Evolutionary conservation across 2,113 vertebrate species (phyloP).

Genomic region (Melanostigma gelatinosum): DNA sequence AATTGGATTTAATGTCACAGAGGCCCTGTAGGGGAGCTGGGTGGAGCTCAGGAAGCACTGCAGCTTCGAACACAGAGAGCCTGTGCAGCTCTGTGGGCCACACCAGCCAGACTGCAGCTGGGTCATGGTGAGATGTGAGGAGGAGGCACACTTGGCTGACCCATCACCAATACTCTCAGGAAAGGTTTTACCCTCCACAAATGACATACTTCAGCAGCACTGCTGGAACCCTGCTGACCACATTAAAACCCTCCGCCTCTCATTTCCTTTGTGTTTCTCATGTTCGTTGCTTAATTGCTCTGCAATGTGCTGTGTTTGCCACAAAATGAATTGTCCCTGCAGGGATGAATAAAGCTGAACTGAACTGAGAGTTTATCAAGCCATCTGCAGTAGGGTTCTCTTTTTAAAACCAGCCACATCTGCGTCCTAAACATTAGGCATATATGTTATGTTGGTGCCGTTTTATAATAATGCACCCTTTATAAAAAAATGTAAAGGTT

Average conservation of each 20-base stretch:
- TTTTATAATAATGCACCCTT: background rate
- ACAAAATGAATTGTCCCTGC: constrained; percentile 3
- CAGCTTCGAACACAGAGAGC: constrained; percentile 30
- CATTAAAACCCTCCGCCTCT: constrained; percentile 19
- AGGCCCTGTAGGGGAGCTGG: constrained; percentile 40
- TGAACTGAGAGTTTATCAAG: background rate
- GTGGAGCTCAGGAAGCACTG: constrained; percentile 31
- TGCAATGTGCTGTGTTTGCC: constrained; percentile 32
- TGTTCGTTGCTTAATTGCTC: constrained; percentile 35
- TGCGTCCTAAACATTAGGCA: background rate
- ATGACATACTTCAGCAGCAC: constrained; percentile 43
- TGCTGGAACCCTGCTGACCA: constrained; percentile 45
- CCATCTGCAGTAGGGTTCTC: background rate
- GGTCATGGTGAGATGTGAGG: constrained; percentile 40
- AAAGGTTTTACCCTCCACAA: constrained; percentile 48
- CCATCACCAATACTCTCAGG: constrained; percentile 47
- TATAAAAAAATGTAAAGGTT: background rate
- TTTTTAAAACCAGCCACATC: background rate
- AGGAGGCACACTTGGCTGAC: constrained; percentile 53
- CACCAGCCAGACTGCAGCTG: constrained; percentile 35
- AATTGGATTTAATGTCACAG: constrained; percentile 69
- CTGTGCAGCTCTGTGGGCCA: constrained; percentile 25
- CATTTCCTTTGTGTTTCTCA: constrained; percentile 34
- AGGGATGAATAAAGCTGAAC: constrained; percentile 14
- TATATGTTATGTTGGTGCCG: background rate